Percentiles rank a stretch among this genome's conserved stretches.
Evolutionary conservation across 2,113 vertebrate genomes (phyloP).

Genomic region (Himantopus leucocephalus): DNA sequence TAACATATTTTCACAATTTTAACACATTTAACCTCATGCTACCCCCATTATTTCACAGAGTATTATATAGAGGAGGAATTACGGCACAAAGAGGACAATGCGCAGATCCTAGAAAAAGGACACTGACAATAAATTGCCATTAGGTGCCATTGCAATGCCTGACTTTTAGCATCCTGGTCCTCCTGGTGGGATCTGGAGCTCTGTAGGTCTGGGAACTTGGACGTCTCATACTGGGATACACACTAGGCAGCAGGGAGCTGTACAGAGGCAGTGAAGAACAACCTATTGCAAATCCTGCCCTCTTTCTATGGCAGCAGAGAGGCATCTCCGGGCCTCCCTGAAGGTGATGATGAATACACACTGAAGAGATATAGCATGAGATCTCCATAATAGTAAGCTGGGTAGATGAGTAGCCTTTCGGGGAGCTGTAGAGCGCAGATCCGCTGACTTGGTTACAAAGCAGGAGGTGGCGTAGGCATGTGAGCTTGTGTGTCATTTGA

Average conservation of each 20-base stretch:
- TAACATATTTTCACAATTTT: neutral
- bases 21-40: neutral
- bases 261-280: neutral
- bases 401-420: neutral
- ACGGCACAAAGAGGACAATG: neutral
- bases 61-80: neutral
- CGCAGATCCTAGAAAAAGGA: neutral
- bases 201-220: fast-evolving
- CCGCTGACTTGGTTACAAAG: neutral
- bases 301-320: neutral
- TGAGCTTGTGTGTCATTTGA: neutral
- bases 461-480: neutral
- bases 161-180: neutral
- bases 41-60: neutral
- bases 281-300: neutral
- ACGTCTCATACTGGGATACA: neutral
- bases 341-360: neutral
- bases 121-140: neutral
- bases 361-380: neutral
- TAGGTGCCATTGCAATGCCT: neutral
- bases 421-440: neutral
- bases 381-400: neutral
- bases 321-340: neutral
- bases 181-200: neutral
- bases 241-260: neutral